Base-by-base conservation (phyloP, 2,888 invertebrate species). In the Criorhina ranunculi region DNA sequence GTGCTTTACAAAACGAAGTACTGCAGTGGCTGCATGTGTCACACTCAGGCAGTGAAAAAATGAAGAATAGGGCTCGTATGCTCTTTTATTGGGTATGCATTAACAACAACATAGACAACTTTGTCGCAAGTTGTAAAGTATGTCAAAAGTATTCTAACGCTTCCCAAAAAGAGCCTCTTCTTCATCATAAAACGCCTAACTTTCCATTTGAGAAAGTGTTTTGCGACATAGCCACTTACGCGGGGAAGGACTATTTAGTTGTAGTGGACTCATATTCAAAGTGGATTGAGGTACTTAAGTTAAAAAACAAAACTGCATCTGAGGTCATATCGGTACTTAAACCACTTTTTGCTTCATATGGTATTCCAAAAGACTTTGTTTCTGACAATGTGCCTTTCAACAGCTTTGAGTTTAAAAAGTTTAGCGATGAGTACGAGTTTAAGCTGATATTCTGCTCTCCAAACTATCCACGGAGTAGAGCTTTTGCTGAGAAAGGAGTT, bases 351-450 rank as follows among this genome's bases (percentile, higher is more conserved):
- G 64, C 75, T 33, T 55, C 75, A 5, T 35, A 64, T 46, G 75
- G 64, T 7, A 62, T 62, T 42, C 73, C 62, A 29, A 60, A 60
- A 37, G 24, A 53, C 2, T 73, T 73, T 42, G 73, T 73, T 31
- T 62, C 64, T 24, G 55, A 55, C 12, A 75, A 75, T 51, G 64
- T 62, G n/a, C 75, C 44, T 19, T 75, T 75, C 15, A 64, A 75
- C 12, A 75, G 55, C n/a, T 53, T 24, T 62, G 55, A 66, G 44
- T 75, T 75, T 37, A 64, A 7, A 35, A 76, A 66, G 31, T 59
- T 67, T 40, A 67, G 66, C 31, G 59, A 37, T 17, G 51, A 67
- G n/a, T 76, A 67, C 8, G 57, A 57, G 46, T 55, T 75, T 24
- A 55, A 44, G 11, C 11, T 66, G 9, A 64, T 17, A 0, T n/a